Evolutionary conservation across 2,797 vertebrate genomes (phyloP).

Genomic region (Coreius guichenoti): DNA sequence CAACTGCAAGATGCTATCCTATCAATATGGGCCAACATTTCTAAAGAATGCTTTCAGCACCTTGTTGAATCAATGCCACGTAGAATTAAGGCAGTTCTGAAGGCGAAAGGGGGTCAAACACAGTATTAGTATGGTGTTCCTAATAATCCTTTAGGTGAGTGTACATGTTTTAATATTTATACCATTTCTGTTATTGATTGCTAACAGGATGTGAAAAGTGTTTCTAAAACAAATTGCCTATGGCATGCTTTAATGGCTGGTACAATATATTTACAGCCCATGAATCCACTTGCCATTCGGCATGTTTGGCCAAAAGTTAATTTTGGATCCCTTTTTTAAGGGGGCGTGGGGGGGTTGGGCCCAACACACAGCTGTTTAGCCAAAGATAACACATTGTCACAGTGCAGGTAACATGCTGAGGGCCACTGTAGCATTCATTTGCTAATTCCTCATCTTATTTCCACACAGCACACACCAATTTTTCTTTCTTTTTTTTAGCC

Average conservation of each 20-base stretch:
- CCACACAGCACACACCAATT: slow-evolving; percentile 43
- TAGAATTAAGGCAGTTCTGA: too few relatives aligned
- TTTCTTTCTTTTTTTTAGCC: slow-evolving; percentile 4
- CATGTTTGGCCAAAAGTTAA: background rate
- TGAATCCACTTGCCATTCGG: background rate
- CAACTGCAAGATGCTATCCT: too few relatives aligned
- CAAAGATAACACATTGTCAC: slow-evolving; percentile 66
- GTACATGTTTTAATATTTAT: background rate
- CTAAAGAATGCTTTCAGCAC: too few relatives aligned
- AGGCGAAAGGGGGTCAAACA: too few relatives aligned
- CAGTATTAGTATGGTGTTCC: too few relatives aligned
- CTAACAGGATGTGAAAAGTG: background rate
- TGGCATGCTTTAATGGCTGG: background rate
- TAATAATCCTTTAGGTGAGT: too few relatives aligned
- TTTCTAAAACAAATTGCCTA: background rate
- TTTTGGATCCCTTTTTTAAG: background rate
- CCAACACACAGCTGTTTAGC: slow-evolving; percentile 62
- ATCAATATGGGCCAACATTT: too few relatives aligned
- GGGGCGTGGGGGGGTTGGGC: slow-evolving; percentile 12
- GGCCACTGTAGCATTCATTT: slow-evolving; percentile 63
- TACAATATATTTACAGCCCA: background rate
- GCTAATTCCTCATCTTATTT: slow-evolving; percentile 63
- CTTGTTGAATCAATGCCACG: too few relatives aligned
- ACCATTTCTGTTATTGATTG: background rate
- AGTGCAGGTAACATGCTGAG: slow-evolving; percentile 58